These are phyloP conservation scores for Orchestes rusci DNA, from an alignment of 2,888 invertebrate genomes.

Conservation along the genomic window DNA sequence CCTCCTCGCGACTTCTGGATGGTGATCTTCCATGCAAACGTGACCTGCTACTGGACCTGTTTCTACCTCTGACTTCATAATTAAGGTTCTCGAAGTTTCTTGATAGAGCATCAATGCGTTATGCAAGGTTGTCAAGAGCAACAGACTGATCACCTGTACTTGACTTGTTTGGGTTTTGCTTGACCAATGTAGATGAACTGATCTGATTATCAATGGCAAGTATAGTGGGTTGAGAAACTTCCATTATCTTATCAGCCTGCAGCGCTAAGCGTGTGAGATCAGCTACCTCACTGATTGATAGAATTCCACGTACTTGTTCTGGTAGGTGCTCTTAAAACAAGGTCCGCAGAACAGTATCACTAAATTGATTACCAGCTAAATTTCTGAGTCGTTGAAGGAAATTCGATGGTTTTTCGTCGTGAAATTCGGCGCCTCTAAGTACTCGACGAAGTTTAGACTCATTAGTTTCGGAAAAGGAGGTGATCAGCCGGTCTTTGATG, in stretches of 20 bases:
- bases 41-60: not conserved
- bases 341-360: not conserved
- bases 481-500: not conserved
- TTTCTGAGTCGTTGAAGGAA: not conserved
- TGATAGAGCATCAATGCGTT: not conserved
- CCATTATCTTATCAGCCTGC: not conserved
- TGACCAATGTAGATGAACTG: not conserved
- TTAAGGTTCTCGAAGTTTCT: not conserved
- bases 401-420: not conserved
- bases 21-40: not conserved
- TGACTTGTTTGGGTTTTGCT: not conserved
- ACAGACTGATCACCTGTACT: not conserved
- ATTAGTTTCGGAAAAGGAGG: not conserved
- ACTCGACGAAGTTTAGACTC: not conserved
- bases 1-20: not conserved
- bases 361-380: not conserved
- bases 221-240: not conserved
- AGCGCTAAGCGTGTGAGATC: not conserved
- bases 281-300: not conserved
- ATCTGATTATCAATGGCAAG: not conserved
- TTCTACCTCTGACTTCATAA: not conserved
- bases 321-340: not conserved
- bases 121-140: not conserved
- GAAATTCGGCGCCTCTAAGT: too few species aligned
- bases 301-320: not conserved